phyloP scores from a whole-genome alignment of 2,797 vertebrate genomes.

The Coregonus ussuriensis region DNA sequence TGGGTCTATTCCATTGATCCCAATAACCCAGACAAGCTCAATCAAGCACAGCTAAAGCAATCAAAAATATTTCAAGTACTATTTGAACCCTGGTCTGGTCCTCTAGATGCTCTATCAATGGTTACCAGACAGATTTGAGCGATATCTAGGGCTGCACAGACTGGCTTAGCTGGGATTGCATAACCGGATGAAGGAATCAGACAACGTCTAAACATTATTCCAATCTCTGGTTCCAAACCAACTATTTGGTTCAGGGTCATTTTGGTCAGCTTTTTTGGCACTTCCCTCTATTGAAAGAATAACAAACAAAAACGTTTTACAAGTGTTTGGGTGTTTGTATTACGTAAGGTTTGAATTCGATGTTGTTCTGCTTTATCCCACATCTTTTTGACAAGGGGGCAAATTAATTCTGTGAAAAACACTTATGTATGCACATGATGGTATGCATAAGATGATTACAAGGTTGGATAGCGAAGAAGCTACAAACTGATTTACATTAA shows the following conservation, averaged over 20 bases:
- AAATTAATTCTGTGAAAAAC: not conserved
- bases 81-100: not conserved
- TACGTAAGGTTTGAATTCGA: not conserved
- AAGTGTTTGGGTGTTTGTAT: not conserved
- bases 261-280: not conserved
- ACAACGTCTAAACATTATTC: conserved; percentile 21
- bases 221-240: not conserved
- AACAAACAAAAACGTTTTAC: not conserved
- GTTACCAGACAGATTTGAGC: not conserved
- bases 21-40: no score
- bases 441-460: not conserved
- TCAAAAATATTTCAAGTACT: not conserved
- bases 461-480: not conserved
- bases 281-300: not conserved
- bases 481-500: not conserved
- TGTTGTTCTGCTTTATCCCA: not conserved
- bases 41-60: no score
- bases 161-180: not conserved
- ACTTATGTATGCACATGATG: not conserved
- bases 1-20: no score
- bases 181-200: conserved; percentile 33
- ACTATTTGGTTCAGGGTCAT: not conserved
- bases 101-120: not conserved
- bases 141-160: conserved; percentile 4
- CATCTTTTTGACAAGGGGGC: not conserved